A percentile compares a stretch with the other conserved stretches of the same genome.
phyloP scores from a whole-genome alignment of 2,888 invertebrate species.

The Lordiphosa fenestrarum region DNA sequence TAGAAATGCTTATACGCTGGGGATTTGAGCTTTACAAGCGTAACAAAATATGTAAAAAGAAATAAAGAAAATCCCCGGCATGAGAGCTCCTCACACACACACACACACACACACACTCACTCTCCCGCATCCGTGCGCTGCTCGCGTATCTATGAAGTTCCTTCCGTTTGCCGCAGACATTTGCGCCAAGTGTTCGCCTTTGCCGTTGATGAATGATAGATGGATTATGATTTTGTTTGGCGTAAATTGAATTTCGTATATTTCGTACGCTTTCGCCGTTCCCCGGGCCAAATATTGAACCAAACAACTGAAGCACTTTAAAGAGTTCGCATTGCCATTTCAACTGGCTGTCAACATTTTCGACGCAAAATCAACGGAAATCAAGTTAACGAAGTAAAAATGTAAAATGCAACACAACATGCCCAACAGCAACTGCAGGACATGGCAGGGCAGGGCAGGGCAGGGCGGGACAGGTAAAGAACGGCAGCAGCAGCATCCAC shows the following conservation, averaged over 20 bases:
- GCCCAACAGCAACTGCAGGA: slow-evolving; percentile 37
- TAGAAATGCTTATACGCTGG: slow-evolving; percentile 74
- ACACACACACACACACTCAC: slow-evolving; percentile 10
- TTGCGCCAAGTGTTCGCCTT: slow-evolving; percentile 42
- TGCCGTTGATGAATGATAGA: slow-evolving; percentile 71
- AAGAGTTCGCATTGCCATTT: slow-evolving; percentile 40
- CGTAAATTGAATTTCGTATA: slow-evolving; percentile 74
- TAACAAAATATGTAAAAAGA: slow-evolving; percentile 75
- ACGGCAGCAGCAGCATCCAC: not conserved
- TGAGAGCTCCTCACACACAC: slow-evolving; percentile 38
- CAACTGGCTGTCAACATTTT: slow-evolving; percentile 49
- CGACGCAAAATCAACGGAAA: slow-evolving; percentile 49
- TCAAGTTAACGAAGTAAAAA: slow-evolving; percentile 70
- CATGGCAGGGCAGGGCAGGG: slow-evolving; percentile 5
- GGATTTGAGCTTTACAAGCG: slow-evolving; percentile 74
- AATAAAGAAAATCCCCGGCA: slow-evolving; percentile 59
- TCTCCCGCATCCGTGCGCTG: slow-evolving; percentile 11
- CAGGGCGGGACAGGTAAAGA: not conserved
- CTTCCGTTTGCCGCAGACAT: slow-evolving; percentile 69
- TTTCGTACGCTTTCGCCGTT: slow-evolving; percentile 45
- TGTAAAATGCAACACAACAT: slow-evolving; percentile 53
- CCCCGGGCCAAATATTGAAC: slow-evolving; percentile 52
- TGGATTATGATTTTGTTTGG: slow-evolving; percentile 76
- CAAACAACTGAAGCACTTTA: slow-evolving; percentile 42
- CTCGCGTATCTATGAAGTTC: slow-evolving; percentile 71